Conservation (phyloP, 2,797 vertebrate species). For the Coracias cyanogaster region DNA sequence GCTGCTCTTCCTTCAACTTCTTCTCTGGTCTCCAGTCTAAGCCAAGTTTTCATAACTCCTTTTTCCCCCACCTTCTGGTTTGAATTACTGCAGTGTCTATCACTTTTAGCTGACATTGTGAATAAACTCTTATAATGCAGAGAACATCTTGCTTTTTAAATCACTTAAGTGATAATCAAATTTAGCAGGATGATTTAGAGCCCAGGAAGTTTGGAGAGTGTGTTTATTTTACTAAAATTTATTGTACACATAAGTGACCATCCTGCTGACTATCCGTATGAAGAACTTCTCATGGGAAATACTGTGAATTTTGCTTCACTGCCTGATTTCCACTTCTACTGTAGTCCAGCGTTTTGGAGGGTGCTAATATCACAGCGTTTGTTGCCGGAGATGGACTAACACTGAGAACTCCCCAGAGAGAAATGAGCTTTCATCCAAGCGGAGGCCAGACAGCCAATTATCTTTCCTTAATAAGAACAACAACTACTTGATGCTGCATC, state of each 20-base stretch:
- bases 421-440: not conserved
- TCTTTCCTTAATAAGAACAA: constrained; percentile 18
- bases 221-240: constrained; percentile 33
- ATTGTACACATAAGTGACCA: not conserved
- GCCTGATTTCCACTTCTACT: not conserved
- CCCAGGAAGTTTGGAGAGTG: constrained; percentile 25
- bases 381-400: not conserved
- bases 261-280: not conserved
- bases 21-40: constrained; percentile 47
- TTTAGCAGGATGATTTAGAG: constrained; percentile 32
- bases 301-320: not conserved
- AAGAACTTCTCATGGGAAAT: not conserved
- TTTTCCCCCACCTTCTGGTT: constrained; percentile 34
- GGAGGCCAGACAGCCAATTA: not conserved
- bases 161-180: constrained; percentile 42
- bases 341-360: not conserved
- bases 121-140: not conserved
- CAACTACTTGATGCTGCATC: not conserved
- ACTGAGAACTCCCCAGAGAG: constrained; percentile 19
- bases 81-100: constrained; percentile 68
- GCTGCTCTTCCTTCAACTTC: constrained; percentile 67
- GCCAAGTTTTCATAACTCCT: constrained; percentile 69
- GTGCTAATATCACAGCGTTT: constrained; percentile 30
- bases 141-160: constrained; percentile 58
- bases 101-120: constrained; percentile 54